A percentile compares a stretch with the other conserved stretches of the same genome.
phyloP scores from a whole-genome alignment of 2,797 vertebrate genomes.

The Crocodylus rhombifer region DNA sequence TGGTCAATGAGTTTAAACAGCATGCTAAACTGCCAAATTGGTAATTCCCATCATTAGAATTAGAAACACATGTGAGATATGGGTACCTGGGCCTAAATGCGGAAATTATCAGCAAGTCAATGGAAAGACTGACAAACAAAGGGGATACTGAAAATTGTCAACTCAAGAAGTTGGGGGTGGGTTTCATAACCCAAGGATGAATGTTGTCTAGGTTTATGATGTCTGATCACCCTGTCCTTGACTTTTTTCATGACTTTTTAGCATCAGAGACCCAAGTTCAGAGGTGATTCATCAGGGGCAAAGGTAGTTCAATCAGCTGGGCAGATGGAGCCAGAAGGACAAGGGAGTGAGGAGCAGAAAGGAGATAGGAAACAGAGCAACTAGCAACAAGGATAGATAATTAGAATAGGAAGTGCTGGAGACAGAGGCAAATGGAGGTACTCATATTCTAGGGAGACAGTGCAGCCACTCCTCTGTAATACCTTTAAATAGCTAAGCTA shows the following conservation, averaged over 20 bases:
- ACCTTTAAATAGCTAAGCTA: too few species aligned
- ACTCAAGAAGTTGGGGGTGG: too few species aligned
- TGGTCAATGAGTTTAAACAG: conserved; percentile 19
- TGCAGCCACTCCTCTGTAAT: too few species aligned
- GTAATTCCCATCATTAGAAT: background rate
- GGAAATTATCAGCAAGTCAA: background rate
- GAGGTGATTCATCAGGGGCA: background rate
- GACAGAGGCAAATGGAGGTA: too few species aligned
- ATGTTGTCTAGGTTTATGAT: background rate
- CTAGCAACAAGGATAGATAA: too few species aligned
- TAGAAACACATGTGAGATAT: background rate
- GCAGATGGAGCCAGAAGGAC: too few species aligned
- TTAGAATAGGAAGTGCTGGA: too few species aligned
- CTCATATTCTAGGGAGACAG: too few species aligned
- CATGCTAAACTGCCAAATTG: background rate
- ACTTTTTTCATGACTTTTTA: background rate
- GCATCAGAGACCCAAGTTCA: background rate
- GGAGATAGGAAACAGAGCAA: too few species aligned
- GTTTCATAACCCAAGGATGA: too few species aligned
- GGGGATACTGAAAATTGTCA: background rate
- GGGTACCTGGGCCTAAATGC: background rate
- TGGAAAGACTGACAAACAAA: background rate
- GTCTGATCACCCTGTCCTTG: background rate
- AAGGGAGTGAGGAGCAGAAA: too few species aligned
- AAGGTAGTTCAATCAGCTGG: too few species aligned